Base-by-base conservation (phyloP, 1,140 invertebrate genomes). In the Fragariocoptes setiger region DNA sequence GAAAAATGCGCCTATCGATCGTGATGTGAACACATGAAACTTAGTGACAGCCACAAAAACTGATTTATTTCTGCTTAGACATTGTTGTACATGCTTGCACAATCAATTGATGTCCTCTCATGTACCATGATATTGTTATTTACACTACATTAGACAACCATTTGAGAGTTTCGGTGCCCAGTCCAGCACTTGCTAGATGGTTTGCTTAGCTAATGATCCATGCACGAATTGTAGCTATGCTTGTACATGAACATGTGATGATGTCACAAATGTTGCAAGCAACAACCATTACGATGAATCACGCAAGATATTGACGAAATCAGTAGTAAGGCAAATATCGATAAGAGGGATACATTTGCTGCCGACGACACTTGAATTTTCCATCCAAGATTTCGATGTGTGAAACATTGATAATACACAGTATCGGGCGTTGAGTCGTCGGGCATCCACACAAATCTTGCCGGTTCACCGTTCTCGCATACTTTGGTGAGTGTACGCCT, bases 321-420 rank as follows among this genome's bases (percentile, higher is more conserved):
- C n/a, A 36, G 35, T 36, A 16, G 17, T 36, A 15, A 16, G 17
- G n/a, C 17, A 16, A 36, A 36, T 36, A 36, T 36, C 2, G 17
- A 36, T 2, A 16, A 4, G n/a, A 15, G n/a, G n/a, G n/a, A 3
- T 36, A 15, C 35, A 2, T 36, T 36, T 36, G n/a, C 17, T 2
- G 17, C 17, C 4, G 3, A 16, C 4, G 72, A 61, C 0, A 92
- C 77, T 50, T 80, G 72, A 46, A 92, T 90, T 59, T 82, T 86
- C 78, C 80, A 88, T 25, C 85, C 85, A 41, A 90, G 65, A 52
- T 83, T 73, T 31, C 79, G 73, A 57, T 86, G 78, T 5, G 76
- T 76, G 60, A 73, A 88, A 55, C 80, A 45, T 64, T 83, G 79
- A 59, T 86, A 88, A 55, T 83, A 88, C 21, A 88, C 75, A 17